These are phyloP conservation scores for Sebastiscus tertius DNA, from an alignment of 2,797 vertebrate species.

Conservation along the genomic window DNA sequence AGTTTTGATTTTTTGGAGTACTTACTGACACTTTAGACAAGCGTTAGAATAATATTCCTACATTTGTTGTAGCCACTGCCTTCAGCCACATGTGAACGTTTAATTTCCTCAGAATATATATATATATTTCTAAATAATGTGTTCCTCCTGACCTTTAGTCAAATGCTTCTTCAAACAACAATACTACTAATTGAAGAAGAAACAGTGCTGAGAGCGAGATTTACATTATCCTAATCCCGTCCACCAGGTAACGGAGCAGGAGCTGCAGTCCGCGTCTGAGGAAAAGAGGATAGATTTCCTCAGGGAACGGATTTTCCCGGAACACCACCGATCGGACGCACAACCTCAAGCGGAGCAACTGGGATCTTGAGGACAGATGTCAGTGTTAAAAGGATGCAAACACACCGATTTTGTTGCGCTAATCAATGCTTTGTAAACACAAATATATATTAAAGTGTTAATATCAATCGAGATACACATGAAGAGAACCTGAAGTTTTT, in stretches of 20 bases:
- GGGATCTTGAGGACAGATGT: not conserved
- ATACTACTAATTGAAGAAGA: not conserved
- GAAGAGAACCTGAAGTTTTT: not conserved
- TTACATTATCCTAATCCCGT: not conserved
- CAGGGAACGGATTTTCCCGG: conserved; percentile 78
- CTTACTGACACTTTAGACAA: not conserved
- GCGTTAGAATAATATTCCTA: not conserved
- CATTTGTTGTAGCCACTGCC: not conserved
- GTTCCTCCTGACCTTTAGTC: not conserved
- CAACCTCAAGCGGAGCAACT: conserved; percentile 1
- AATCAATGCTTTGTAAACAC: not conserved
- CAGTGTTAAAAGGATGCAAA: not conserved
- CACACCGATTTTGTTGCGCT: not conserved
- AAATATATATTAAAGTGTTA: not conserved
- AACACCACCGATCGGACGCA: conserved; percentile 2
- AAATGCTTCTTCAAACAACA: not conserved
- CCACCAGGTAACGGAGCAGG: conserved; percentile 80
- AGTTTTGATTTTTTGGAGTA: not conserved
- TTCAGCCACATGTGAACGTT: not conserved
- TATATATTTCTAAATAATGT: not conserved
- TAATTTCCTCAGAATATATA: not conserved
- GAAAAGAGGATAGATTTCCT: conserved; percentile 76
- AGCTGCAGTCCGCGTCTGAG: conserved; percentile 77
- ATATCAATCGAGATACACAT: not conserved
- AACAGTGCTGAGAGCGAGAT: not conserved